Conservation (phyloP, 1,140 invertebrate species). For the Uloborus diversus region DNA sequence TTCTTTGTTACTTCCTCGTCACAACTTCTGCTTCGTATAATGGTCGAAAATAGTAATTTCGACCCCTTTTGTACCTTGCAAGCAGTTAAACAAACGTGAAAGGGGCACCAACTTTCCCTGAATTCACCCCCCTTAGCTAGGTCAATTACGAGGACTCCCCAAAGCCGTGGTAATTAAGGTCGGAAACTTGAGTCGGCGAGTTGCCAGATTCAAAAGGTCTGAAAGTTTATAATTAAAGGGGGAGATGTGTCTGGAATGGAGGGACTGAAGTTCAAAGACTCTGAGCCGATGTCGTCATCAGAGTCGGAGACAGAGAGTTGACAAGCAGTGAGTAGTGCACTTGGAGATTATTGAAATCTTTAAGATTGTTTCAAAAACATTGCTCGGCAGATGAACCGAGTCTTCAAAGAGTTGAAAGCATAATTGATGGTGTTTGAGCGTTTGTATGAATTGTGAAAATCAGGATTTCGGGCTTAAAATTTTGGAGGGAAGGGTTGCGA, state of each 20-base stretch:
- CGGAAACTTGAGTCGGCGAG: constrained; percentile 36
- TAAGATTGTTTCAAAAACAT: background rate
- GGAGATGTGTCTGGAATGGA: background rate
- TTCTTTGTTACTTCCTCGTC: background rate
- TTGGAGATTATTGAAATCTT: constrained; percentile 1
- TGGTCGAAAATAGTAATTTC: background rate
- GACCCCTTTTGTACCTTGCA: background rate
- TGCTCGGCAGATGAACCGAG: constrained; percentile 11
- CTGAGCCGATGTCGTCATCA: constrained; percentile 3
- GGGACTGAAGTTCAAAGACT: background rate
- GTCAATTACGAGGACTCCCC: constrained; percentile 27
- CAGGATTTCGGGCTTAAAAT: background rate
- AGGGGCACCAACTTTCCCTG: background rate
- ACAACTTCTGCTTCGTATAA: too few relatives aligned
- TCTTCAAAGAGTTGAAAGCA: background rate
- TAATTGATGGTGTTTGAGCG: background rate
- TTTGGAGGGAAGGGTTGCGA: background rate
- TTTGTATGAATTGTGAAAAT: background rate
- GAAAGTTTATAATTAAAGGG: constrained; percentile 47
- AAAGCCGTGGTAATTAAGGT: constrained; percentile 24
- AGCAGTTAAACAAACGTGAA: background rate
- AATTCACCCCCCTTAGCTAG: background rate
- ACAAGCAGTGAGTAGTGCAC: background rate
- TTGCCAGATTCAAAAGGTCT: constrained; percentile 48
- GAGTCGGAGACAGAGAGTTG: background rate